Evolutionary conservation across 2,797 vertebrate species (phyloP).

Genomic region (Valencia hispanica): DNA sequence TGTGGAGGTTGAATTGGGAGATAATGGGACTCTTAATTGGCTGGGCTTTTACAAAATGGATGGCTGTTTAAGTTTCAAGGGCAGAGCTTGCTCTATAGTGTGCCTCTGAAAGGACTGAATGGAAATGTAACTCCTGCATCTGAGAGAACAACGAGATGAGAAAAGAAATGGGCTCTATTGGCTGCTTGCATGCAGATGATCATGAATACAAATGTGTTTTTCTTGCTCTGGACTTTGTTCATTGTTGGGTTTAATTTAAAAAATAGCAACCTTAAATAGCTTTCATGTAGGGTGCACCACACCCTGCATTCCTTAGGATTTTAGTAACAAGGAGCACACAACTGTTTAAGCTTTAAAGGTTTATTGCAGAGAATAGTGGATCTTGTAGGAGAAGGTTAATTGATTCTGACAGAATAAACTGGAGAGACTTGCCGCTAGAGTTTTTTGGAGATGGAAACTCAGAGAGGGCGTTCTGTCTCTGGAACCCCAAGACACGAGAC

Average conservation of each 20-base stretch:
- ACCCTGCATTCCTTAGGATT: not conserved
- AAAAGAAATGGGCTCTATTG: conserved; percentile 47
- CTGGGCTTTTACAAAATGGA: conserved; percentile 60
- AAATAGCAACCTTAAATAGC: not conserved
- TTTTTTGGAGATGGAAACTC: not conserved
- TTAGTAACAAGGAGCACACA: not conserved
- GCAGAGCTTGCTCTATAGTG: conserved; percentile 57
- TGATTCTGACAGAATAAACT: not conserved
- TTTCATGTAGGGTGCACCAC: not conserved
- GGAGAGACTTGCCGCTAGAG: not conserved
- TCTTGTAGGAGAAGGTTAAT: not conserved
- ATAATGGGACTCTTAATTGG: conserved; percentile 79
- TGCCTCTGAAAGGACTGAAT: conserved; percentile 51
- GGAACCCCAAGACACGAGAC: not conserved
- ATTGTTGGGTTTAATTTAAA: conserved; percentile 17
- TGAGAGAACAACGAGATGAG: conserved; percentile 51
- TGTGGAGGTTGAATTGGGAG: conserved; percentile 65
- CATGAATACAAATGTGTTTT: conserved; percentile 44
- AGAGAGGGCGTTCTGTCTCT: not conserved
- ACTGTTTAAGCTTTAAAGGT: not conserved
- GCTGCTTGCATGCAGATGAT: conserved; percentile 32
- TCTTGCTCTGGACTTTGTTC: not conserved
- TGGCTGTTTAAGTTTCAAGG: conserved; percentile 62
- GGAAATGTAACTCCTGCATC: conserved; percentile 59
- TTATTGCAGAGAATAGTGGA: not conserved